These are phyloP conservation scores for Drosophila serrata DNA, from an alignment of 1,140 invertebrate species.

Conservation along the genomic window DNA sequence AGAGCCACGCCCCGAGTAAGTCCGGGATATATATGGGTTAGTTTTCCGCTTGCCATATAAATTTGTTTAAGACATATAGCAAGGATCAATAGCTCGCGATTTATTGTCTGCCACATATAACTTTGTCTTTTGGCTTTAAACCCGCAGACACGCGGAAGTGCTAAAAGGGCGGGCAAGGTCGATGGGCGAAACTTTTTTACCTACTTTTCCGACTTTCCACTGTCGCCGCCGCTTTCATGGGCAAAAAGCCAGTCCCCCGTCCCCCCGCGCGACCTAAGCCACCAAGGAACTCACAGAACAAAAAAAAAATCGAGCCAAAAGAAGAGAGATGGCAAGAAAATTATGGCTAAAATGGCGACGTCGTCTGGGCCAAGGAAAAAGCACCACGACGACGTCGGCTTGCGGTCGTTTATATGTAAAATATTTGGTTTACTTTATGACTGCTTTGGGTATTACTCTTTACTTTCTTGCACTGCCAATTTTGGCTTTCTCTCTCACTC, in stretches of 20 bases:
- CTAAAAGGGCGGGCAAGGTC: constrained; percentile 63
- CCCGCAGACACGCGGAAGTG: constrained; percentile 51
- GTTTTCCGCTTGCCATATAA: constrained; percentile 80
- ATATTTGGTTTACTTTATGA: constrained; percentile 83
- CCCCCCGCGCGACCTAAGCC: not conserved
- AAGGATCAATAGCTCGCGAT: constrained; percentile 78
- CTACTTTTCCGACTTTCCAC: constrained; percentile 74
- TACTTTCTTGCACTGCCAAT: constrained; percentile 80
- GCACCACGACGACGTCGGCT: constrained; percentile 63
- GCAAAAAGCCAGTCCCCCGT: constrained; percentile 60
- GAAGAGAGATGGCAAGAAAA: constrained; percentile 41
- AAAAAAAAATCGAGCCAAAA: not conserved
- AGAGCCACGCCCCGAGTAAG: constrained; percentile 45
- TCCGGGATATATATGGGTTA: constrained; percentile 58
- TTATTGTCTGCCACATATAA: constrained; percentile 79
- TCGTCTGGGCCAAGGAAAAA: constrained; percentile 65
- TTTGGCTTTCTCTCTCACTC: constrained; percentile 13
- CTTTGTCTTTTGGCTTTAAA: constrained; percentile 78
- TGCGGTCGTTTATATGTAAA: constrained; percentile 83
- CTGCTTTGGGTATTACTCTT: constrained; percentile 82
- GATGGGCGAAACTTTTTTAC: constrained; percentile 70
- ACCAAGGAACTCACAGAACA: not conserved
- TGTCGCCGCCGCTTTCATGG: constrained; percentile 66
- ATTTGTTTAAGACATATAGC: constrained; percentile 82
- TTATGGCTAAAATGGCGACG: constrained; percentile 77